Conservation (phyloP, 2,888 invertebrate genomes). For the Portevinia maculata region DNA sequence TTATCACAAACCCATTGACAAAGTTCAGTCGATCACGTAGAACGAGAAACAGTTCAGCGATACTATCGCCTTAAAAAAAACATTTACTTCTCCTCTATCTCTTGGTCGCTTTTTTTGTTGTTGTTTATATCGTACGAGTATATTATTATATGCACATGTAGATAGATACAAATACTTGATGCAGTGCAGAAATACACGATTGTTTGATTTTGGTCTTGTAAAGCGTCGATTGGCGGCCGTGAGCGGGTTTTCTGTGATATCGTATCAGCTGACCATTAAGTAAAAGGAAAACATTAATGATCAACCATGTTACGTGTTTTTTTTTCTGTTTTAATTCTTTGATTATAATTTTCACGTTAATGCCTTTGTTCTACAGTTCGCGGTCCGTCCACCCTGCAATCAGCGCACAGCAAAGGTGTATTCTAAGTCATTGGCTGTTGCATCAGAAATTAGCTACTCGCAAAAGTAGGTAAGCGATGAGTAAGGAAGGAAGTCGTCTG, state of each 20-base stretch:
- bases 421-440: constrained; percentile 31
- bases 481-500: constrained; percentile 59
- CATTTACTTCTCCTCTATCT: constrained; percentile 27
- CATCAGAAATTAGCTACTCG: constrained; percentile 54
- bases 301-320: constrained; percentile 49
- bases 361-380: constrained; percentile 25
- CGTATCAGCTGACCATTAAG: constrained; percentile 66
- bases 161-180: neutral
- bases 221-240: neutral
- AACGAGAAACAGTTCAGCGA: constrained; percentile 29
- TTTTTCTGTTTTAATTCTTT: constrained; percentile 8
- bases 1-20: constrained; percentile 68
- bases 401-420: constrained; percentile 6
- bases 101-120: neutral
- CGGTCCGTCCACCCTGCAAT: constrained; percentile 17
- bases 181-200: constrained; percentile 8
- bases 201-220: constrained; percentile 18
- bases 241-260: constrained; percentile 43
- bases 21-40: constrained; percentile 66
- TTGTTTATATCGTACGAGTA: neutral
- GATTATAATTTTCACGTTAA: constrained; percentile 46
- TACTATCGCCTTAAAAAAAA: constrained; percentile 1
- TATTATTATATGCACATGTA: too few species aligned
- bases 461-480: constrained; percentile 48
- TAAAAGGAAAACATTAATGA: constrained; percentile 53